Base-by-base conservation (phyloP, 1,140 invertebrate genomes). In the Drosophila micromelanica region DNA sequence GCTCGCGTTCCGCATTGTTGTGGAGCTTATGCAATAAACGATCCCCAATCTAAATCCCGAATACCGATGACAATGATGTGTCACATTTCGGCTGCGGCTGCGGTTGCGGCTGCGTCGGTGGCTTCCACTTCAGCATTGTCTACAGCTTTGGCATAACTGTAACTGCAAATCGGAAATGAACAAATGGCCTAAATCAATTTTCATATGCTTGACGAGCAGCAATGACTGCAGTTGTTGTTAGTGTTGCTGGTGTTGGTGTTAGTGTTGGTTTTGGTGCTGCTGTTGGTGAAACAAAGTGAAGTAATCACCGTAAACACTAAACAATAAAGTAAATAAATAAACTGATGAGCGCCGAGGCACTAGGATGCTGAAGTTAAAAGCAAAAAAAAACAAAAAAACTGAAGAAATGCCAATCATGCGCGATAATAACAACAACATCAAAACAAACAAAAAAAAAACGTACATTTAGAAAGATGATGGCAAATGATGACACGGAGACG, bases 381-480 rank as follows among this genome's bases (percentile, higher is more conserved):
- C 17, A 17, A 17, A 37, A 55, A 30, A 60, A 57, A 74, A 78
- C 75, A 20, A 54, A 52, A 64, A 49, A 64, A 48, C 60, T 62
- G 59, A 78, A 79, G 72, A 87, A 87, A 87, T 82, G 82, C 84
- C 82, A 87, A 87, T 87, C 82, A 87, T 89, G 78, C 78, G 84
- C 82, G 76, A 77, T 87, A 87, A 82, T 87, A 87, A 71, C 68
- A 82, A 61, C 69, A 86, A 76, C 6, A 56, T 9, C 51, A 65
- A 30, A 32, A 61, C n/a, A 40, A 23, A 67, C 15, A 12, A 48
- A 54, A 32, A 63, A 5, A 38, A 63, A 62, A 60, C 60, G 11
- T 15, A 23, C 51, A 57, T 17, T 45, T 30, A 27, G 35, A 63
- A 55, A 15, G 38, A 27, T 30, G 56, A 20, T 23, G 51, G 17